phyloP scores from a whole-genome alignment of 2,113 vertebrate species.

The Pygoscelis antarcticus region DNA sequence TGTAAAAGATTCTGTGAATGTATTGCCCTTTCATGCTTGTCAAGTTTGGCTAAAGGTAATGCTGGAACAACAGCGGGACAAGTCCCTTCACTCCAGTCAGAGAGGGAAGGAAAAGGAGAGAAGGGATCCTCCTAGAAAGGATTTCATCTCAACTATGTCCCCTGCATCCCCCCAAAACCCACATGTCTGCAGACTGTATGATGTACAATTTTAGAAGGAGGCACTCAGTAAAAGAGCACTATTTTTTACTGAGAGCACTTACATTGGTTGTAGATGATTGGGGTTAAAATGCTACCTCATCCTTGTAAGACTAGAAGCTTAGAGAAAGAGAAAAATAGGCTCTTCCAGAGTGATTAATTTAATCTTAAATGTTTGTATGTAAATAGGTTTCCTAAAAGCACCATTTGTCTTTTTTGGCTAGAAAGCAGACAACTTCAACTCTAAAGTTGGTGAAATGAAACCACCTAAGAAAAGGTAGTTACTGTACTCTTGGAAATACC shows the following conservation, averaged over 20 bases:
- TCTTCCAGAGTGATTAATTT: background rate
- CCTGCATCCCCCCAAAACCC: background rate
- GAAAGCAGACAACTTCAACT: background rate
- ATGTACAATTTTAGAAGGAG: background rate
- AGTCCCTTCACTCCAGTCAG: background rate
- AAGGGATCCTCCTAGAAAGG: background rate
- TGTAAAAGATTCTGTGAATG: background rate
- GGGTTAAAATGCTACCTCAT: background rate
- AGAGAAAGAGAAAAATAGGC: background rate
- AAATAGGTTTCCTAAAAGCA: background rate
- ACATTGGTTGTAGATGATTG: rapidly evolving
- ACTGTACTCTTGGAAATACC: background rate
- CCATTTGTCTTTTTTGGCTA: background rate
- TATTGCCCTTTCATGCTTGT: background rate
- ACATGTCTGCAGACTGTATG: background rate
- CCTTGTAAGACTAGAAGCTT: background rate
- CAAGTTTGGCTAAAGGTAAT: background rate
- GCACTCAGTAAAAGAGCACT: background rate
- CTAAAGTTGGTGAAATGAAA: background rate
- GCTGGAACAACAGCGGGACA: background rate
- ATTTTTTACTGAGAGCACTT: background rate
- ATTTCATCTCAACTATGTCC: background rate
- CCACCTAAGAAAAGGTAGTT: background rate
- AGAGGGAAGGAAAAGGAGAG: background rate
- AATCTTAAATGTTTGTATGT: background rate